Base-by-base conservation (phyloP, 2,797 vertebrate genomes). In the Microctenopoma stevenorrisi region DNA sequence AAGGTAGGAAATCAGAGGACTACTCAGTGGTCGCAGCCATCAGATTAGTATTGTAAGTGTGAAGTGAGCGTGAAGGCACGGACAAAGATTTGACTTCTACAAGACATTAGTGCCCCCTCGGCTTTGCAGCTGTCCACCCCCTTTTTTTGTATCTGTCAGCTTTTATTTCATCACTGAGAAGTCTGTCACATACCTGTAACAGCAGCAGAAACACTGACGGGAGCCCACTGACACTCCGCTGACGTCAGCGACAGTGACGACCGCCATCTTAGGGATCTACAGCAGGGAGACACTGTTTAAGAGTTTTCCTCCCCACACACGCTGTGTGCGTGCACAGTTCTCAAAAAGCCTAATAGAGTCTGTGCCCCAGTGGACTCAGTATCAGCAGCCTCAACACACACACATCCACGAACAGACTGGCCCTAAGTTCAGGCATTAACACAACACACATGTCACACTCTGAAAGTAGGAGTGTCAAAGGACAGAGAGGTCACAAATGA, bases 181-280 rank as follows among this genome's bases (percentile, higher is more conserved):
- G 71, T 78, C 83, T 46, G 67, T 61, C 72, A 50, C 48, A 57
- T 54, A 84, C 81, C 79, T 84, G 81, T 71, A 40, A 73, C 37
- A 64, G 60, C 67, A 42, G 67, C 71, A 68, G 64, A 81, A 69
- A 72, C 80, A 58, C 68, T 74, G 81, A 66, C 82, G 64, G 56
- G 73, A 59, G 49, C 77, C 72, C 64, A 59, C 30, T 50, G 72
- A 55, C 79, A 38, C 56, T 71, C 26, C 28, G 74, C 74, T 75
- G 76, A 81, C 74, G 55, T 74, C 75, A 78, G 53, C 63, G 76
- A 80, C 79, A 67, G 67, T 62, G 67, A 84, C 51, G 59, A 16
- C 63, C 48, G 48, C 78, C 81, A 84, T 89, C 78, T 88, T 82
- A 77, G 50, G 35, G 54, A 60, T 78, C 58, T 74, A 63, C 68